Evolutionary conservation across 2,888 invertebrate species (phyloP), one percentile per base, ranked within the genome.

Genomic region (Microctonus brassicae): DNA sequence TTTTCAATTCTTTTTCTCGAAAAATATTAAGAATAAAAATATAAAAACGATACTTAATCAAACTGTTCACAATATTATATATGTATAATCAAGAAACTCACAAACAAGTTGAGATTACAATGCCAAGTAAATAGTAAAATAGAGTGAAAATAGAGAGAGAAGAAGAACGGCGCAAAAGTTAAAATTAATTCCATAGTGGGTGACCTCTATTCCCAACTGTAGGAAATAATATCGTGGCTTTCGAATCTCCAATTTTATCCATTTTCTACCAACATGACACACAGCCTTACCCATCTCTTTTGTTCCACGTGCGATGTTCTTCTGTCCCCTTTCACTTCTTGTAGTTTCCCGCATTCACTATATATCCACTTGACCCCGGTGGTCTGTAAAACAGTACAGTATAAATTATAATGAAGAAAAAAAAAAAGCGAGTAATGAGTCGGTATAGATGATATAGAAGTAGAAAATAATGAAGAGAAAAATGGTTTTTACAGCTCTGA

Each of bases 151-250:
- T 3, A 6, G 17, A 7, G 17, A n/a, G 47, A 47, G 47, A 47
- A n/a, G n/a, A n/a, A n/a, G 20, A 7, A n/a, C 17, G 47, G 47
- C 17, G 9, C 52, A 74, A 74, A 76, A 76, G 74, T 76, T 76
- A 73, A 71, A 76, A 76, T 76, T 74, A 76, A 76, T 74, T 75
- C 71, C 70, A 70, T 75, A 75, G 70, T 69, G 71, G 74, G 75
- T 68, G 73, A 74, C 67, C 69, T 69, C 68, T 69, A 72, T 55
- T 61, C 58, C 72, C 67, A 75, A 70, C 73, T 71, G 65, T 70
- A 70, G 17, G 65, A 75, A 76, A 73, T 73, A 73, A 70, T 72
- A 71, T 76, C 76, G 67, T 58, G 67, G 70, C 70, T 75, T 76
- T 60, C 69, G 72, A 67, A 68, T 65, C 53, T 65, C 55, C 34